Evolutionary conservation across 2,113 vertebrate genomes (phyloP).

Genomic region (Urocynchramus pylzowi): DNA sequence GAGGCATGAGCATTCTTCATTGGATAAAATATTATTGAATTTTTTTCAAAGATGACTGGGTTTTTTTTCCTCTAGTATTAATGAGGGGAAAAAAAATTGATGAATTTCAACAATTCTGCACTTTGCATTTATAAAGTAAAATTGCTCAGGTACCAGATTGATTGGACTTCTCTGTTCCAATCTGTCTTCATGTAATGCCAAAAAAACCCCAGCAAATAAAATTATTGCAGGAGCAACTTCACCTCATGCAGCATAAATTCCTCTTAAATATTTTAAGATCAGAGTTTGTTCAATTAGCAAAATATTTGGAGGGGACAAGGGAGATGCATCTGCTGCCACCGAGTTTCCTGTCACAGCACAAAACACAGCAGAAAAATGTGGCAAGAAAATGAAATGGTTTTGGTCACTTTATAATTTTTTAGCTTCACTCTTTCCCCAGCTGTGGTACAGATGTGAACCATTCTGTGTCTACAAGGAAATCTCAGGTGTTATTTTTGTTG

Average conservation of each 20-base stretch:
- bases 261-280: neutral
- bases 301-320: neutral
- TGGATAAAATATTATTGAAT: neutral
- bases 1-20: neutral
- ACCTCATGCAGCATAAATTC: neutral
- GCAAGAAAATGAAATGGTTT: neutral
- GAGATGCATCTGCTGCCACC: neutral
- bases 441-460: neutral
- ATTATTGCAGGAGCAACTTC: neutral
- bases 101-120: neutral
- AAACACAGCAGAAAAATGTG: neutral
- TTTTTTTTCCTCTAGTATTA: neutral
- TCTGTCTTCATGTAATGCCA: neutral
- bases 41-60: neutral
- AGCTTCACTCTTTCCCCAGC: neutral
- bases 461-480: neutral
- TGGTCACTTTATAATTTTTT: neutral
- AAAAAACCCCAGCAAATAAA: neutral
- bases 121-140: neutral
- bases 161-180: neutral
- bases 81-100: neutral
- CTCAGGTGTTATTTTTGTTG: neutral
- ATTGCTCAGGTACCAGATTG: neutral
- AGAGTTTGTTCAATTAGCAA: neutral
- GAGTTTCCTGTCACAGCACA: neutral